Evolutionary conservation across 2,797 vertebrate species (phyloP).

Genomic region (Notoglanidium macrostoma): DNA sequence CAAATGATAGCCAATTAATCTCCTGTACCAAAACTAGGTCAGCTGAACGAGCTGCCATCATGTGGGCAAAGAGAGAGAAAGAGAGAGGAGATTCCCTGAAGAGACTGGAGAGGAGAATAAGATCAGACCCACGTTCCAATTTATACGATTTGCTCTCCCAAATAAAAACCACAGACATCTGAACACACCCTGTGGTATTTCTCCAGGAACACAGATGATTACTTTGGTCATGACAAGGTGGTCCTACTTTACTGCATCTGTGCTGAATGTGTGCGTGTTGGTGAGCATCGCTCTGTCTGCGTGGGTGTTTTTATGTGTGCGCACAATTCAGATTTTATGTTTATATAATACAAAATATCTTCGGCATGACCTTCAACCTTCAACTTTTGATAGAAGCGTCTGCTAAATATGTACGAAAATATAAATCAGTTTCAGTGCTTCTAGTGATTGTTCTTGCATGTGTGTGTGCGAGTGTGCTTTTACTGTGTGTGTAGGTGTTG

Average conservation of each 20-base stretch:
- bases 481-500: constrained; percentile 17
- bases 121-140: constrained; percentile 36
- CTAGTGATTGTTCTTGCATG: neutral
- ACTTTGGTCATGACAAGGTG: neutral
- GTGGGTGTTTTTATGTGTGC: neutral
- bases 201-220: constrained; percentile 3
- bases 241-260: constrained; percentile 22
- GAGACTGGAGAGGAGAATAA: constrained; percentile 13
- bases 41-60: constrained; percentile 65
- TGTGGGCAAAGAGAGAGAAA: constrained; percentile 1
- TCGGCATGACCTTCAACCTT: constrained; percentile 2
- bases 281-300: neutral
- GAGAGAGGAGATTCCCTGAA: constrained; percentile 53
- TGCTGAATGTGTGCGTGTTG: neutral
- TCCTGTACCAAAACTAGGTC: constrained; percentile 71
- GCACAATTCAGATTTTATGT: neutral
- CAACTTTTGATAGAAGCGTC: neutral
- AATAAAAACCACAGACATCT: constrained; percentile 21
- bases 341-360: constrained; percentile 1
- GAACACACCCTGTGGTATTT: constrained; percentile 19
- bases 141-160: constrained; percentile 43
- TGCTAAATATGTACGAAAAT: constrained; percentile 17
- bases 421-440: neutral
- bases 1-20: constrained; percentile 68
- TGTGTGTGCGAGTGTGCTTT: neutral